Evolutionary conservation across 2,888 invertebrate species (phyloP).

Genomic region (Nasonovia ribisnigri): DNA sequence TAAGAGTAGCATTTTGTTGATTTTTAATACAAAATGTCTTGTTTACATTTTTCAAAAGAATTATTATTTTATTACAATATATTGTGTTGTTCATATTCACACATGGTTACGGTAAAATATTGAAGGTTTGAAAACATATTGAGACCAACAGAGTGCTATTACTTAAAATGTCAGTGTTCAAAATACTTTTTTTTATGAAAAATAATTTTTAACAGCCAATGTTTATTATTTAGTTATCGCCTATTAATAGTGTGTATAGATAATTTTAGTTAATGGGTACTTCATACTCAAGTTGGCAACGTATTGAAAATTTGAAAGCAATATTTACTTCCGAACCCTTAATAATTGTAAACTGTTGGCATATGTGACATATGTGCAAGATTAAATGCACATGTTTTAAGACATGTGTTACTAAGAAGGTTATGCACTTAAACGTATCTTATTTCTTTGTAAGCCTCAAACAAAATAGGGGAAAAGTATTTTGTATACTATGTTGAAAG

Average conservation of each 20-base stretch:
- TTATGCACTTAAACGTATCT: slow-evolving; percentile 1
- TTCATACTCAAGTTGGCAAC: not conserved
- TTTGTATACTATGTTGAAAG: not conserved
- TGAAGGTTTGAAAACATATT: not conserved
- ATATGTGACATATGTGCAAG: slow-evolving; percentile 21
- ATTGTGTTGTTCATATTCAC: not conserved
- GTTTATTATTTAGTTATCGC: not conserved
- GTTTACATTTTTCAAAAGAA: not conserved
- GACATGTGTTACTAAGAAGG: slow-evolving; percentile 8
- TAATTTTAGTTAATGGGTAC: not conserved
- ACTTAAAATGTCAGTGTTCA: not conserved
- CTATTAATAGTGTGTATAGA: not conserved
- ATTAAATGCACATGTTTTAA: not conserved
- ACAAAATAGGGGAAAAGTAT: not conserved
- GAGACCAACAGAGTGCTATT: not conserved
- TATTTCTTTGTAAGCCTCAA: not conserved
- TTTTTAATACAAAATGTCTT: not conserved
- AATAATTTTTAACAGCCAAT: not conserved
- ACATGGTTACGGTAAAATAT: not conserved
- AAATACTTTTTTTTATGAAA: not conserved
- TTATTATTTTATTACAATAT: not conserved
- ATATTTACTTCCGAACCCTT: slow-evolving; percentile 15
- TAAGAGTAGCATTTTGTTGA: not conserved
- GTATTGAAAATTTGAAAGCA: not conserved
- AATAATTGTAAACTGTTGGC: not conserved